Evolutionary conservation across 2,888 invertebrate genomes (phyloP).

Genomic region (Hirtodrosophila duncani): DNA sequence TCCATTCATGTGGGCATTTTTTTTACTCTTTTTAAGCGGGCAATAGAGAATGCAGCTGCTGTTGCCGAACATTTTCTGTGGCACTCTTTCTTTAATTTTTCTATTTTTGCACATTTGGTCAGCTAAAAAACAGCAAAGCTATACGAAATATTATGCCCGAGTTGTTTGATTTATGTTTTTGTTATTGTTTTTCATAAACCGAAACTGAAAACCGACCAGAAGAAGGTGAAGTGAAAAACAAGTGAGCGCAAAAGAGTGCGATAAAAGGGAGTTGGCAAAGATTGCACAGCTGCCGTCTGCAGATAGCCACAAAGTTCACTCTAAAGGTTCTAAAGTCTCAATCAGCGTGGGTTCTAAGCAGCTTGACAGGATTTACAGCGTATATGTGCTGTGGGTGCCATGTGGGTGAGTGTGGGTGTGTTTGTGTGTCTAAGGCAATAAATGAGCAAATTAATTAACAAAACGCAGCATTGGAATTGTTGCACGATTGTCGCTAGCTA

Average conservation of each 20-base stretch:
- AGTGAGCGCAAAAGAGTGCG: background rate
- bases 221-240: background rate
- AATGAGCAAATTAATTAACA: conserved; percentile 70
- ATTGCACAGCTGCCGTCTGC: conserved; percentile 26
- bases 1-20: conserved; percentile 20
- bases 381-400: background rate
- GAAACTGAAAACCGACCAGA: background rate
- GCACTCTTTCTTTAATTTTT: conserved; percentile 1
- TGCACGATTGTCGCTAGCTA: conserved; percentile 53
- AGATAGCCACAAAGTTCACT: conserved; percentile 43
- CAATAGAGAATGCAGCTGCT: too few species aligned
- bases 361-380: conserved; percentile 9
- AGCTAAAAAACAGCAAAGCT: conserved; percentile 17
- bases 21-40: too few species aligned
- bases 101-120: conserved; percentile 17
- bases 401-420: background rate
- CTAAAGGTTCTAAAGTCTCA: conserved; percentile 46
- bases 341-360: conserved; percentile 47
- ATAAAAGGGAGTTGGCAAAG: conserved; percentile 8
- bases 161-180: conserved; percentile 65
- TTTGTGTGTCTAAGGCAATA: conserved; percentile 33
- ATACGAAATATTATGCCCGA: conserved; percentile 49
- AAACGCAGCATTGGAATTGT: conserved; percentile 59
- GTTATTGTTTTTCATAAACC: conserved; percentile 66
- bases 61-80: too few species aligned